These are phyloP conservation scores for Chlorodrepanis virens DNA, from an alignment of 2,113 vertebrate genomes.

Conservation along the genomic window DNA sequence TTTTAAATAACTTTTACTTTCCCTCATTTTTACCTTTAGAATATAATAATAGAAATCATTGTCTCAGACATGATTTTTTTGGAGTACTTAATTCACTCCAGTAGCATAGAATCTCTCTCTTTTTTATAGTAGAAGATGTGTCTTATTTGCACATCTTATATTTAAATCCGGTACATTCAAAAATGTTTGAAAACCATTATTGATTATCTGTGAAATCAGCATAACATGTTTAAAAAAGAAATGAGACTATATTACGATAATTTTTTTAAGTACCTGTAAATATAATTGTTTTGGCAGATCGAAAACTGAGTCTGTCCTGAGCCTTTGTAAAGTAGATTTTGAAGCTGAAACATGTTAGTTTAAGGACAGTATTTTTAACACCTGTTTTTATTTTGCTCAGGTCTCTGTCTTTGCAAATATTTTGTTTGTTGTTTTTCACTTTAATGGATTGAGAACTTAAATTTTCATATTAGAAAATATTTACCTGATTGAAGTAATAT, in stretches of 20 bases:
- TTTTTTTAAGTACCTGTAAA: neutral
- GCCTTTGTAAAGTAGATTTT: neutral
- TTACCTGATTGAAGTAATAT: neutral
- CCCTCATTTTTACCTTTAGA: neutral
- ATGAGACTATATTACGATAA: neutral
- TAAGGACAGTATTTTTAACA: neutral
- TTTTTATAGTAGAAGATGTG: neutral
- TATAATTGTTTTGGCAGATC: neutral
- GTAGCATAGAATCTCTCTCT: neutral
- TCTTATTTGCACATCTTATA: neutral
- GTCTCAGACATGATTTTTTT: neutral
- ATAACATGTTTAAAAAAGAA: neutral
- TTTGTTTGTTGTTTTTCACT: neutral
- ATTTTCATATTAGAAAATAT: neutral
- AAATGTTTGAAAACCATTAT: neutral
- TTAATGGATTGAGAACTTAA: neutral
- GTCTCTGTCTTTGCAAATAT: neutral
- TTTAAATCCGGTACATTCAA: neutral
- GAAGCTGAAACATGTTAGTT: neutral
- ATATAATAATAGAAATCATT: neutral
- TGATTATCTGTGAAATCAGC: neutral
- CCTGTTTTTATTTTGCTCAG: neutral
- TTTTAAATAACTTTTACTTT: neutral
- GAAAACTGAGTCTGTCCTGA: neutral
- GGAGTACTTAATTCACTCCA: neutral